Evolutionary conservation across 2,888 invertebrate species (phyloP), one percentile per base, ranked within the genome.

Genomic region (Tricholauxania praeusta): DNA sequence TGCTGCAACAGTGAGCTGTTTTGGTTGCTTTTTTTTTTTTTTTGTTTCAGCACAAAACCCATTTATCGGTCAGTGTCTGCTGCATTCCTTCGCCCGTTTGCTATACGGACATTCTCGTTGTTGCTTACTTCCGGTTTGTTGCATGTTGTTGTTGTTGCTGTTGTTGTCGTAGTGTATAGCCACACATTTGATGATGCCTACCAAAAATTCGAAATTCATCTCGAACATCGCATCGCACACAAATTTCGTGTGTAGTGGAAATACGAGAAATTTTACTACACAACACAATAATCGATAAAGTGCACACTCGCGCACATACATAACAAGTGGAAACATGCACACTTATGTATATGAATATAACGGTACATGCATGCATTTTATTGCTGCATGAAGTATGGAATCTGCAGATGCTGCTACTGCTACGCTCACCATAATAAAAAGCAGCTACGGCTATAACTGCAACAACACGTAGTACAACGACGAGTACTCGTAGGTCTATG

Each of bases 111-210:
- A 60, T 59, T 60, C n/a, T 28, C 32, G 62, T 51, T 55, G 52
- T 47, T 72, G 82, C 82, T 80, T 81, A 82, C 80, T 83, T 83
- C 83, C 82, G 82, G 68, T 76, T 76, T 68, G 66, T 63, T 70
- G 78, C 15, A 19, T 68, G 28, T n/a, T 7, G 60, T 8, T 51
- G 52, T 19, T 62, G 51, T 15, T 39, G 48, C 3, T 32, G 65
- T 10, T 17, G 59, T 49, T 19, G 59, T 3, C 66, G 39, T 39
- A 2, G 7, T 39, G 39, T 39, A 39, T 10, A 39, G 39, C 8
- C 39, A 10, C 39, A 39, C 39, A 39, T 39, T 39, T 39, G 39
- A 39, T 39, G 39, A 39, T 39, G 39, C 52, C 51, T 32, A 14
- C 48, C 39, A 39, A 39, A n/a, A 39, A 39, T 39, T 39, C 64